Conservation (phyloP, 2,888 invertebrate genomes). For the Congeria kusceri region DNA sequence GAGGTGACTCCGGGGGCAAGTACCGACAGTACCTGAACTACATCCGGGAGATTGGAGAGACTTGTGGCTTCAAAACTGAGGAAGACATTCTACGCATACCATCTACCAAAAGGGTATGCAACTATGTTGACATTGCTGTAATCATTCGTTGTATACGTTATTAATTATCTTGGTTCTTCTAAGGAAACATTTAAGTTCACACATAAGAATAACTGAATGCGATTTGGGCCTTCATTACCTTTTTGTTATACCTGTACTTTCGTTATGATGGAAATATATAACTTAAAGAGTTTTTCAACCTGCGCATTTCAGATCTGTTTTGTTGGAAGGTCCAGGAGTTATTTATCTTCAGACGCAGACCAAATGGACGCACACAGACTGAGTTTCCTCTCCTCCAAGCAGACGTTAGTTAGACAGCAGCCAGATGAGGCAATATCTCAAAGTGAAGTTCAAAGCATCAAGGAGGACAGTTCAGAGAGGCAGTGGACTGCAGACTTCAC, state of each 20-base stretch:
- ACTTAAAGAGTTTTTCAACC: not conserved
- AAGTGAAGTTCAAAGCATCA: conserved; percentile 1
- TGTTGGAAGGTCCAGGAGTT: conserved; percentile 77
- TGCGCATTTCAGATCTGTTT: conserved; percentile 79
- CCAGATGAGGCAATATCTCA: not conserved
- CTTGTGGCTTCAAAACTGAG: conserved; percentile 91
- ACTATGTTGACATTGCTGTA: too few species aligned
- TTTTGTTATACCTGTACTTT: not conserved
- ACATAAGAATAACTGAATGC: not conserved
- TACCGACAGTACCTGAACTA: conserved; percentile 88
- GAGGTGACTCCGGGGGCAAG: conserved; percentile 87
- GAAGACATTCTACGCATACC: conserved; percentile 97
- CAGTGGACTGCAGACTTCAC: conserved; percentile 76
- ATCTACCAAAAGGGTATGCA: conserved; percentile 94
- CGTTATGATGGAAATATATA: not conserved
- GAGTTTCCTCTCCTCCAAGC: conserved; percentile 71
- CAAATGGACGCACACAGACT: conserved; percentile 68
- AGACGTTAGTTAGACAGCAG: conserved; percentile 1
- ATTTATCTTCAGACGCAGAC: conserved; percentile 62
- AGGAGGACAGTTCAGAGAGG: conserved; percentile 10
- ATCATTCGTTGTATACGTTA: too few species aligned
- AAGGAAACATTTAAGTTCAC: too few species aligned
- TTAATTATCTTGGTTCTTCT: too few species aligned
- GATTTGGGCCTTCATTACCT: not conserved
- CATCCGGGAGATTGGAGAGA: conserved; percentile 87